Conservation (phyloP, 2,797 vertebrate species). For the Pipistrellus pipistrellus region DNA sequence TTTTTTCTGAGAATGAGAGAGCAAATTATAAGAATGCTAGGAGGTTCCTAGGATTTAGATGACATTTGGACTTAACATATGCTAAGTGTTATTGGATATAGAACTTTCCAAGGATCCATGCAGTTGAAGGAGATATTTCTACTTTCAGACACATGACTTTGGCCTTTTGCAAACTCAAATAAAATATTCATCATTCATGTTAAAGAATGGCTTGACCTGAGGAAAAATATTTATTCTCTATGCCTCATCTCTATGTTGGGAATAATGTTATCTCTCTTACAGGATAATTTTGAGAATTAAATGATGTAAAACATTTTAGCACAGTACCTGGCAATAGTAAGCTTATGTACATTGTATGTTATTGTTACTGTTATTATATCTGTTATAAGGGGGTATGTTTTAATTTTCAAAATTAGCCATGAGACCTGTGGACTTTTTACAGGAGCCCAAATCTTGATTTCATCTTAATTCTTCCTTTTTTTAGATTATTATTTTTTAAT, state of each 20-base stretch:
- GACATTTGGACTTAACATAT: not conserved
- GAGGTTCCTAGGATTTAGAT: not conserved
- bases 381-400: not conserved
- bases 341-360: not conserved
- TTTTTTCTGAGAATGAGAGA: not conserved
- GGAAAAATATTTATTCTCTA: not conserved
- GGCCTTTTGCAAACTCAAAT: not conserved
- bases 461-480: not conserved
- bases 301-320: not conserved
- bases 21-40: not conserved
- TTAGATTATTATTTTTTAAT: slow-evolving; percentile 8
- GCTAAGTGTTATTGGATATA: not conserved
- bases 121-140: not conserved
- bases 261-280: not conserved
- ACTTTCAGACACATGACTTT: not conserved
- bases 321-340: not conserved
- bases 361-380: not conserved
- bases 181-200: not conserved
- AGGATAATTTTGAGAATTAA: not conserved
- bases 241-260: not conserved
- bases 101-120: not conserved
- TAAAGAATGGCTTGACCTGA: not conserved
- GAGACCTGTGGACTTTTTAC: not conserved
- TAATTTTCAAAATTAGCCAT: too few relatives aligned
- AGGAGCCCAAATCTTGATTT: not conserved